Conservation (phyloP, 2,113 vertebrate genomes). For the Loxodonta africana region DNA sequence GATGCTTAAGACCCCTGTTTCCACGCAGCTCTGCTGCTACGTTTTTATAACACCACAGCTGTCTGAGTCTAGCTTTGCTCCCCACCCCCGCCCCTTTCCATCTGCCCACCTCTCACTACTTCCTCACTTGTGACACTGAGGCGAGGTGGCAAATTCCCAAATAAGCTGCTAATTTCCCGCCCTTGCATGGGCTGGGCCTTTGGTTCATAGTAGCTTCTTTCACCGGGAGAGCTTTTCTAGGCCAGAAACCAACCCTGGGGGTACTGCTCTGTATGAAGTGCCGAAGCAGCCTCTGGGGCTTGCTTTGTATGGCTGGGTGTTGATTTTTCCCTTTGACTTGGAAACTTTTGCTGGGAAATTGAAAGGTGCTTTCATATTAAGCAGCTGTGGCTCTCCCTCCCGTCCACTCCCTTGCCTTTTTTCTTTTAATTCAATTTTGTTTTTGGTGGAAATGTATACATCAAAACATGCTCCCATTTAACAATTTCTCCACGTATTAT, state of each 20-base stretch:
- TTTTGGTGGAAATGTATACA: not conserved
- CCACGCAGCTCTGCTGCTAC: not conserved
- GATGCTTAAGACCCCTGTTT: not conserved
- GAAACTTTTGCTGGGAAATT: not conserved
- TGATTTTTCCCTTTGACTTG: not conserved
- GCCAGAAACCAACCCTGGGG: too few species aligned
- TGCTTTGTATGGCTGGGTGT: not conserved
- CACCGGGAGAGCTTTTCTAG: not conserved
- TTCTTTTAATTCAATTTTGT: not conserved
- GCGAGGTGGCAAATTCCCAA: not conserved
- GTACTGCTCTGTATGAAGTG: not conserved
- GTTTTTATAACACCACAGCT: slow-evolving; percentile 5
- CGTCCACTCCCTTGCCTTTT: not conserved
- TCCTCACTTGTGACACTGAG: not conserved
- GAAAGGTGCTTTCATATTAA: slow-evolving; percentile 40
- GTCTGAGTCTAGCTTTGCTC: not conserved
- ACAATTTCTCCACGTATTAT: not conserved
- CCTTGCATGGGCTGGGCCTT: not conserved
- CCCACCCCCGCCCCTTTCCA: not conserved
- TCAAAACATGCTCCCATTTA: not conserved
- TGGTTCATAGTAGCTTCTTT: not conserved
- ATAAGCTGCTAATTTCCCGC: not conserved
- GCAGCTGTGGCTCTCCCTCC: too few species aligned
- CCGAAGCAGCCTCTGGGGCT: not conserved
- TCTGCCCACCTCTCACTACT: not conserved